Base-by-base conservation (phyloP, 2,888 invertebrate genomes). In the Lasioglossum calceatum region DNA sequence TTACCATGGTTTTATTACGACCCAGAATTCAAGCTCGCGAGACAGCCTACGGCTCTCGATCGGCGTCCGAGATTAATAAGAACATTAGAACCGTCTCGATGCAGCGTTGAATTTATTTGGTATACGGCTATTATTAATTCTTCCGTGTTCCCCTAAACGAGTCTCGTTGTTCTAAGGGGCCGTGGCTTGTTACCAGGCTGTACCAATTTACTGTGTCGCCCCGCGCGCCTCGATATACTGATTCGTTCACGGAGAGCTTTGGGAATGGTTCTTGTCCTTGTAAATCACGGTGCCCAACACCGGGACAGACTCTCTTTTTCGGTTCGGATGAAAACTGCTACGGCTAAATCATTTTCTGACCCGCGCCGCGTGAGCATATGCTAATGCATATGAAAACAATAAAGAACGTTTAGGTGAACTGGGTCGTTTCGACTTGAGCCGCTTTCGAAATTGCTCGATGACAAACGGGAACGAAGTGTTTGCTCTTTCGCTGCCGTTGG, bases 1-100 rank as follows among this genome's bases (percentile, higher is more conserved):
- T 90, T 85, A 85, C 50, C 32, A 71, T 39, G 79, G 71, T 82
- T 85, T 87, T 84, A 79, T 90, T 78, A 75, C 75, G 75, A 80
- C 79, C 73, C 61, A 80, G 84, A 90, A 84, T 82, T 85, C 82
- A 32, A 80, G 61, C 82, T 67, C 47, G 75, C 54, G 78, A 77
- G 70, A 39, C 32, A 64, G 39, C 36, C 72, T 36, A 39, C 73
- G 67, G 73, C 74, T 73, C 77, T 54, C 23, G 85, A 85, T 83
- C 80, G 50, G 72, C 42, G 67, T 16, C 64, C 39, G 44, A 50
- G 85, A 85, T 89, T 85, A 80, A 90, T 81, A 84, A 74, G 81
- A 76, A 74, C 67, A 78, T 86, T 81, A 86, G 80, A 70, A 42
- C 67, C 64, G 58, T 70, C 61, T 54, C 4, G 42, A 42, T 32